phyloP scores from a whole-genome alignment of 2,113 vertebrate genomes.

The Zosterops japonicus region DNA sequence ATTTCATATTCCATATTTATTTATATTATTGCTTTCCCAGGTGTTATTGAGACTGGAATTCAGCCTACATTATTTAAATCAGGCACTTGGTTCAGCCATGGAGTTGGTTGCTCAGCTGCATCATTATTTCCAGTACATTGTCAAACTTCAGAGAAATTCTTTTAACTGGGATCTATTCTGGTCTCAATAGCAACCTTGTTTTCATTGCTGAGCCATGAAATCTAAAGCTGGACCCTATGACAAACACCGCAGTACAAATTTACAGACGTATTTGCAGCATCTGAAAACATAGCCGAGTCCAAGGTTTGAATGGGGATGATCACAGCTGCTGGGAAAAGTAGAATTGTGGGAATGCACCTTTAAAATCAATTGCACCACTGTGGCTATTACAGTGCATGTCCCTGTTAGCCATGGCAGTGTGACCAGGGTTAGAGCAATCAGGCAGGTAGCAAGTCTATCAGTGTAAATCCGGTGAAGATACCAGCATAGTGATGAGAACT shows the following conservation, averaged over 20 bases:
- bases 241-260: neutral
- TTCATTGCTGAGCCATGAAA: neutral
- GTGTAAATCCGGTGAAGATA: neutral
- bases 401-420: rapidly evolving
- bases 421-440: neutral
- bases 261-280: neutral
- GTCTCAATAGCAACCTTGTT: neutral
- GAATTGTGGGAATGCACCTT: neutral
- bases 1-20: neutral
- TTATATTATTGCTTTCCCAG: neutral
- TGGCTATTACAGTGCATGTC: neutral
- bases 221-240: neutral
- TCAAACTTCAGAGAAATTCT: neutral
- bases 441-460: neutral
- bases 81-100: neutral
- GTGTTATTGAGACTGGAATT: neutral
- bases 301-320: neutral
- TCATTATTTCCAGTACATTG: neutral
- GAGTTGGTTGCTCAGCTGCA: neutral
- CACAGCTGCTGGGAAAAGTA: neutral
- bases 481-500: rapidly evolving
- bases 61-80: neutral
- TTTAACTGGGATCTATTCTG: neutral
- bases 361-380: neutral
- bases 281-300: neutral